phyloP scores from a whole-genome alignment of 2,113 vertebrate genomes.

The Nicator chloris region DNA sequence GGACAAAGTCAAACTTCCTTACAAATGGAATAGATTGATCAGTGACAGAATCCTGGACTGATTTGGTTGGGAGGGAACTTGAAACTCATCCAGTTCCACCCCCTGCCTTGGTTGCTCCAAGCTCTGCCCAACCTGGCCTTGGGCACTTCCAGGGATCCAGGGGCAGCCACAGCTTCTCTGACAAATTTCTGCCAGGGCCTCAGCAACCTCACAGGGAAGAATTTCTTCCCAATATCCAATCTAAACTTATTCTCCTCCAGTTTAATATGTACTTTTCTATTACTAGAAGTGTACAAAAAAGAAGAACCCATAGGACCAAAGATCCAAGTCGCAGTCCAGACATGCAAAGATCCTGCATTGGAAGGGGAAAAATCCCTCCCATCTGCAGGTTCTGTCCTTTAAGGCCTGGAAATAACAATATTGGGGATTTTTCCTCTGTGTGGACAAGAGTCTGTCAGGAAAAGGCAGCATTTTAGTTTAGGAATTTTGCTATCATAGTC shows the following conservation, averaged over 20 bases:
- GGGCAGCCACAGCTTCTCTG: neutral
- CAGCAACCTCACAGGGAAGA: neutral
- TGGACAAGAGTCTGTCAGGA: neutral
- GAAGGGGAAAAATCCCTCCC: no score
- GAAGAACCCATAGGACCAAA: neutral
- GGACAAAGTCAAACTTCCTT: neutral
- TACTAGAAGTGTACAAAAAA: neutral
- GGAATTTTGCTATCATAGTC: neutral
- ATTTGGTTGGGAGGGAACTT: neutral
- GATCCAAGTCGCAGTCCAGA: neutral
- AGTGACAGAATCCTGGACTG: neutral
- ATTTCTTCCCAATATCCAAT: neutral
- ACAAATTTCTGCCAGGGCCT: neutral
- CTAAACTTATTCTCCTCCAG: neutral
- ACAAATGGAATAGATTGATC: fast-evolving
- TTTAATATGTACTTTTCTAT: neutral
- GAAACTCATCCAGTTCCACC: neutral
- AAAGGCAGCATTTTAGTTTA: neutral
- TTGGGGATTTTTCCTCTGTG: neutral
- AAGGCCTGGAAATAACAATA: neutral
- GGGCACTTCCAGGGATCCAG: neutral
- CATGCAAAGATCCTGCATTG: neutral
- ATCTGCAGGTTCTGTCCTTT: neutral
- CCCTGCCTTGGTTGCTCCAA: neutral
- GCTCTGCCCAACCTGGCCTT: fast-evolving